Evolutionary conservation across 2,888 invertebrate species (phyloP).

Genomic region (Cephus pulcher): DNA sequence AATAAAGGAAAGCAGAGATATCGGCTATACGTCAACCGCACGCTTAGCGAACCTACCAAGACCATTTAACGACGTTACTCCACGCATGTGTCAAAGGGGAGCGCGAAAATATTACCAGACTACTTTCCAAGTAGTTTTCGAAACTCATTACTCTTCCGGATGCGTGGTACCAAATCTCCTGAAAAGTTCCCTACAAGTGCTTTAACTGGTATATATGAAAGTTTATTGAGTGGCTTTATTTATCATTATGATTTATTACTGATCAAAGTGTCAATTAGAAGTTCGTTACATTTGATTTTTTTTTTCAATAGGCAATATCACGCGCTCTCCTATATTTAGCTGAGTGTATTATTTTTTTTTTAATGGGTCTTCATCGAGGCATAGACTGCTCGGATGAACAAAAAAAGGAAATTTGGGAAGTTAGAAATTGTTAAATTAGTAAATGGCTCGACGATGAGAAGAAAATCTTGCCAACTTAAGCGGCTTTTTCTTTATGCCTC

Average conservation of each 20-base stretch:
- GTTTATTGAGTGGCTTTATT: neutral
- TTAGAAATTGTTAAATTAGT: neutral
- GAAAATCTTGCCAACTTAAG: neutral
- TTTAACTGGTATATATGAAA: neutral
- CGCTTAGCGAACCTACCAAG: neutral
- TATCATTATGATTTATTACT: neutral
- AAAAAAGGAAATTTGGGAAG: neutral
- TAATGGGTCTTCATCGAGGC: neutral
- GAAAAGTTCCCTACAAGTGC: neutral
- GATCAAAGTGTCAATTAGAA: neutral
- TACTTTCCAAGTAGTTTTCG: neutral
- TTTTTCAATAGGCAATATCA: neutral
- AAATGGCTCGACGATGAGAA: neutral
- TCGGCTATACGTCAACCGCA: neutral
- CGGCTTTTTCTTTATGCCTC: neutral
- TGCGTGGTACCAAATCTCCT: neutral
- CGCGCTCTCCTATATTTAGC: neutral
- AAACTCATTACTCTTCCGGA: neutral
- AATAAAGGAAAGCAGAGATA: neutral
- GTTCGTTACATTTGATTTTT: neutral
- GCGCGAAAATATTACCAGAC: neutral
- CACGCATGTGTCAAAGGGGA: constrained; percentile 40
- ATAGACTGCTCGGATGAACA: neutral
- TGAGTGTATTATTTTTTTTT: neutral
- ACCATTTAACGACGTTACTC: constrained; percentile 41